Conservation (phyloP, 2,113 vertebrate species). For the Euleptes europaea region DNA sequence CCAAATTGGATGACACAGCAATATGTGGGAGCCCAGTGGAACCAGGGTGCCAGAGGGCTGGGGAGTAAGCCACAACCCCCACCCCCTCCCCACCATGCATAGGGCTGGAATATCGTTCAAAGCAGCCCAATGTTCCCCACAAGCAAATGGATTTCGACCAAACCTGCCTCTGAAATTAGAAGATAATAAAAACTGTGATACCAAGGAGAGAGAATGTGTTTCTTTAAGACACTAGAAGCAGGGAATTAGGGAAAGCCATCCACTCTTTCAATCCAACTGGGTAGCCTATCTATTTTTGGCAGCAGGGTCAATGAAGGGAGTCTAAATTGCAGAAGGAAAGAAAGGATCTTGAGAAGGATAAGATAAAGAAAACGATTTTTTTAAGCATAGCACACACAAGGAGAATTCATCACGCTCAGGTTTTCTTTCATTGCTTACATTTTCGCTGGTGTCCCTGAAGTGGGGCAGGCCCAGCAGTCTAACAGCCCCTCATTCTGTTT, state of each 20-base stretch:
- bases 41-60: too few species aligned
- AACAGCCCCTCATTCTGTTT: conserved; percentile 66
- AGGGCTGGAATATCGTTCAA: not conserved
- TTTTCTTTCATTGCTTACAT: conserved; percentile 10
- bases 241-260: conserved; percentile 23
- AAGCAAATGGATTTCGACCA: conserved; percentile 39
- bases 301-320: conserved; percentile 28
- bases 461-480: conserved; percentile 46
- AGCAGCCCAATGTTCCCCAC: not conserved
- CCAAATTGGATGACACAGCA: too few species aligned
- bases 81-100: too few species aligned
- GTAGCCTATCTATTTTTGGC: conserved; percentile 26
- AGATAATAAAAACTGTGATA: conserved; percentile 13
- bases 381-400: not conserved
- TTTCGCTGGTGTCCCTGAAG: conserved; percentile 27
- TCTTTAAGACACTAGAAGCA: conserved; percentile 34
- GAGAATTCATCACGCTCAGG: not conserved
- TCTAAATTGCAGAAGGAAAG: not conserved
- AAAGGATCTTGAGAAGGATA: conserved; percentile 34
- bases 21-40: too few species aligned
- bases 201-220: conserved; percentile 20
- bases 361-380: conserved; percentile 6
- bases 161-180: conserved; percentile 25
- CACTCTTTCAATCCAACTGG: conserved; percentile 26
- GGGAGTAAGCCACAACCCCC: too few species aligned